Evolutionary conservation across 2,888 invertebrate species (phyloP), one percentile per base, ranked within the genome.

Genomic region (Drosophila atroscutellata): DNA sequence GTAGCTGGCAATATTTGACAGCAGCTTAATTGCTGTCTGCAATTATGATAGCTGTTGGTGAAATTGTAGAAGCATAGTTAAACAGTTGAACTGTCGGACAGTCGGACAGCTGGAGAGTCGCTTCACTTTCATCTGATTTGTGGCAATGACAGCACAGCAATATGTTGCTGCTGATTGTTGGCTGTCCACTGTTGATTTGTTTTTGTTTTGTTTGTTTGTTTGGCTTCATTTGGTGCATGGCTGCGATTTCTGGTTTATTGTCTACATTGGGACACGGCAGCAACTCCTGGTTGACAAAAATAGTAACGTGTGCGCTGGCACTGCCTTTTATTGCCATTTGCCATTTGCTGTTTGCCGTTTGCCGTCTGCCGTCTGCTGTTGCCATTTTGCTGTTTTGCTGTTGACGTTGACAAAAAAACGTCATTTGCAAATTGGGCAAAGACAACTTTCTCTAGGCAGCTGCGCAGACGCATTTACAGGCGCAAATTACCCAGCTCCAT

Each of bases 381-480:
- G 55, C 61, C 56, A 50, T 65, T 36, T 56, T 60, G 64, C 70
- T 56, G 64, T 63, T 59, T 62, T 79, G 74, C 75, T 57, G 74
- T 84, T 84, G 84, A 87, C 87, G 84, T 84, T 89, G 87, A 89
- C 89, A 89, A 86, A 86, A 86, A 86, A 87, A 86, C 89, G 87
- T 89, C 86, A 89, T 86, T 86, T 86, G 86, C 89, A 86, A 86
- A 86, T 86, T 86, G 89, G 86, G 89, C 86, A 89, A 89, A 86
- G 87, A 86, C 89, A 86, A 86, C 86, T 86, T 86, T 86, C 86
- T 89, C 86, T 88, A 88, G 84, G 84, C 86, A 77, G 86, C 89
- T 75, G 86, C 81, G 75, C 77, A 72, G 57, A 56, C 72, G 59
- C 76, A 62, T 45, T 60, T 51, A 54, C 66, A 75, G 80, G 69